phyloP scores from a whole-genome alignment of 2,888 invertebrate species.

The Orthosia incerta region DNA sequence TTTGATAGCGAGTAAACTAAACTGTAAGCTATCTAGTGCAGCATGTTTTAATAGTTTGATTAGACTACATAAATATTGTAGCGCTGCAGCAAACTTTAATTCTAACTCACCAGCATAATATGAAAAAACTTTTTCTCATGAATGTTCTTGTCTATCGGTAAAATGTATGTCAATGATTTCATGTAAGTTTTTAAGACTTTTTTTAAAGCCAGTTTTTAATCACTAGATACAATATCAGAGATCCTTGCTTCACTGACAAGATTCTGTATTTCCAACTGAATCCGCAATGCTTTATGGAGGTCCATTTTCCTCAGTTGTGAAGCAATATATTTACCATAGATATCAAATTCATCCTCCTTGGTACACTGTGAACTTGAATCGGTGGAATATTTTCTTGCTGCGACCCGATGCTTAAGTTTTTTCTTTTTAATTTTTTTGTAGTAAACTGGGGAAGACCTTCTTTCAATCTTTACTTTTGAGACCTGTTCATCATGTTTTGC shows the following conservation, averaged over 20 bases:
- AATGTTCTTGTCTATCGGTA: no score
- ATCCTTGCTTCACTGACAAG: slow-evolving; percentile 80
- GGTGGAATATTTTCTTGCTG: slow-evolving; percentile 66
- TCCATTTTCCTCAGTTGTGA: slow-evolving; percentile 80
- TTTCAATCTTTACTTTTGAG: slow-evolving; percentile 70
- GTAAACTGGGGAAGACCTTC: slow-evolving; percentile 57
- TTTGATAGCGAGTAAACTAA: no score
- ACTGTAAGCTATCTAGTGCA: no score
- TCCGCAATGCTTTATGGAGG: slow-evolving; percentile 75
- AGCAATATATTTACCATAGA: slow-evolving; percentile 83
- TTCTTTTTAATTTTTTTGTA: slow-evolving; percentile 78
- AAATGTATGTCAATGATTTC: background rate
- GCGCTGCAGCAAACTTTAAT: no score
- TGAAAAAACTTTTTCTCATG: no score
- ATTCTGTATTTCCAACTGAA: slow-evolving; percentile 80
- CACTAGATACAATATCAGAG: slow-evolving; percentile 68
- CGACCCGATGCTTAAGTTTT: slow-evolving; percentile 72
- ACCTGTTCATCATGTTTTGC: slow-evolving; percentile 63
- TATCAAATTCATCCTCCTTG: slow-evolving; percentile 83
- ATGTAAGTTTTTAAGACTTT: background rate
- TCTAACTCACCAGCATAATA: no score
- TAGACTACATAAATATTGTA: no score
- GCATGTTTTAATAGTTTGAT: no score
- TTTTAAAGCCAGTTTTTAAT: slow-evolving; percentile 33
- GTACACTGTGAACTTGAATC: slow-evolving; percentile 62